Base-by-base conservation (phyloP, 2,113 vertebrate species). In the Egretta garzetta region DNA sequence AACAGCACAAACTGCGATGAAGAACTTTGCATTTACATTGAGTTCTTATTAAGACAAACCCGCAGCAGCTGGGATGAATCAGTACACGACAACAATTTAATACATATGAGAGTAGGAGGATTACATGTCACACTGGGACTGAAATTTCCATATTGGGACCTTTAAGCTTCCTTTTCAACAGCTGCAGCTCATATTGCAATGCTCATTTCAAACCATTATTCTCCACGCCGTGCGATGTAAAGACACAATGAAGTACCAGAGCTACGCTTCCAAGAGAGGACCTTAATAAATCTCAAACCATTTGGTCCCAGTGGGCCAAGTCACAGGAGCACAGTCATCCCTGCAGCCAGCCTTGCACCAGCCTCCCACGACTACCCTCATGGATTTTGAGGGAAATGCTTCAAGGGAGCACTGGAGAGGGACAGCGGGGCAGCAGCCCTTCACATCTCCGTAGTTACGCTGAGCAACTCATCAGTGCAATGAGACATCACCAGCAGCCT, bases 311-410 rank as follows among this genome's bases (percentile, higher is more conserved):
- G 35, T 6, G 7, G 53, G 45, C 11, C 17, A 3, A n/a, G 20
- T 7, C 26, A 39, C 2, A 41, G 41, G 39, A 67, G 45, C 47
- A 10, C 0, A 0, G 17, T 0, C 23, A 26, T 27, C 37, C 56
- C 58, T 16, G 30, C 12, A 77, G 39, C 8, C 18, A 45, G 33
- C 49, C 22, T 71, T 0, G 3, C 27, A 32, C 21, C 41, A 16
- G 27, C 39, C 56, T 87, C 28, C 70, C 3, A 9, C 0, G 0
- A 2, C 14, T 47, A 82, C 18, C 47, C 16, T 8, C 8, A 0
- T 19, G 64, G 33, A 11, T 17, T 12, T 13, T 37, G 68, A 70
- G 45, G 23, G 56, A 21, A 63, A 30, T 0, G 32, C 52, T 59
- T n/a, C 0, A 10, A 47, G 58, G 13, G 5, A 64, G 50, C 14